phyloP scores from a whole-genome alignment of 2,797 vertebrate species.

The Lepilemur ruficaudatus region DNA sequence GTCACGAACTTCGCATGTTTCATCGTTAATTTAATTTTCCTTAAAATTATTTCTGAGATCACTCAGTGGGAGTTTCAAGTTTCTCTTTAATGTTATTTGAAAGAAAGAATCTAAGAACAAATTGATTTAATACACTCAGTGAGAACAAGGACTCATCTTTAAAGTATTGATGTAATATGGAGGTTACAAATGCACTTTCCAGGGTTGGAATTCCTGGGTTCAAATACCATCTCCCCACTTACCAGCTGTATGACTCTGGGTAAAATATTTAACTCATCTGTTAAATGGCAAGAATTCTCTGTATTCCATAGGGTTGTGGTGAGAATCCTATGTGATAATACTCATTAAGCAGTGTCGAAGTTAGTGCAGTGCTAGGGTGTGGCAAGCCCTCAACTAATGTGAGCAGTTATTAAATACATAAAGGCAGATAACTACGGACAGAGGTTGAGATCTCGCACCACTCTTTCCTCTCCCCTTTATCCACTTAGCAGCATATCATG shows the following conservation, averaged over 20 bases:
- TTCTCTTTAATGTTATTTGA: constrained; percentile 13
- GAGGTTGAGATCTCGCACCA: background rate
- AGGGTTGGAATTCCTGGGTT: background rate
- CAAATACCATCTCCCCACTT: background rate
- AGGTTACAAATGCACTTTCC: background rate
- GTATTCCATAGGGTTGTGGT: background rate
- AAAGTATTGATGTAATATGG: background rate
- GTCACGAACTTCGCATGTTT: background rate
- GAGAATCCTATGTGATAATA: background rate
- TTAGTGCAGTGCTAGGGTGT: background rate
- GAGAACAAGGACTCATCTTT: background rate
- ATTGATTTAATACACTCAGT: background rate
- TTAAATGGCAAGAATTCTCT: background rate
- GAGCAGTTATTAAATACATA: background rate
- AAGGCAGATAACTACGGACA: background rate
- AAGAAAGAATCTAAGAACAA: constrained; percentile 11
- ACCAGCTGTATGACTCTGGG: background rate
- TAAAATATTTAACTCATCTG: background rate
- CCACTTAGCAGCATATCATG: background rate
- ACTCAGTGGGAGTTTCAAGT: constrained; percentile 11
- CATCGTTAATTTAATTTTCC: constrained; percentile 44
- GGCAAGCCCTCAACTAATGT: background rate
- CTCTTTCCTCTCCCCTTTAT: background rate
- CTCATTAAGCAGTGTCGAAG: background rate
- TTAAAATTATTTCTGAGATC: constrained; percentile 56